Evolutionary conservation across 2,797 vertebrate genomes (phyloP), one percentile per base, ranked within the genome.

Genomic region (Sebastes glaucus): DNA sequence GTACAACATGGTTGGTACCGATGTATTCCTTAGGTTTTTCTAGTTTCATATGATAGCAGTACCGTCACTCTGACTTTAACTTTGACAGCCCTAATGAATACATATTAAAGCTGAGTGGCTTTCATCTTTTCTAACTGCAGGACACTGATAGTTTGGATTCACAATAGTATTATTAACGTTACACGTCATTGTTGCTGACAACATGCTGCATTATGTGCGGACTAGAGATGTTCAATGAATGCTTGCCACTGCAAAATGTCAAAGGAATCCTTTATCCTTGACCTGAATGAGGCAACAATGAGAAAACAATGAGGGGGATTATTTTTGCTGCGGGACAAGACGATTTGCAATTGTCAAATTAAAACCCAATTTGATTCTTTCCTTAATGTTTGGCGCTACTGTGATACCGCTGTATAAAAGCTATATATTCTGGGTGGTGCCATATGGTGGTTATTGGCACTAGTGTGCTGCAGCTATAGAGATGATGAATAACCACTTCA

Each of bases 401-500:
- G 68, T 35, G 65, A 79, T 70, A 10, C 20, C 2, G 60, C 38
- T 23, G 61, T 56, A 77, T 69, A 71, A 85, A 86, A 73, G 53
- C 69, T 65, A 68, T 71, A 69, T 61, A 83, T 86, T 85, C 60
- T 63, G 78, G 22, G 57, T 49, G 62, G 55, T 70, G 77, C 74
- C 86, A 85, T 78, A 84, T 82, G 81, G 76, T 28, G 49, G 57
- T 53, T 81, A 81, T 32, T 77, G 81, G 80, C 64, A 78, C n/a
- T 38, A 67, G 72, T 73, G 76, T 65, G 77, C 69, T 74, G 68
- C 65, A 80, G 85, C 74, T 59, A 25, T 49, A 53, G 46, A 53
- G 56, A 77, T 86, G 80, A 92, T 87, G 67, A 71, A 92, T 82
- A 66, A 74, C 55, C 73, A 70, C 67, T 76, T 86, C 55, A 79